phyloP scores from a whole-genome alignment of 2,888 invertebrate genomes.

The Parelbella ahira region DNA sequence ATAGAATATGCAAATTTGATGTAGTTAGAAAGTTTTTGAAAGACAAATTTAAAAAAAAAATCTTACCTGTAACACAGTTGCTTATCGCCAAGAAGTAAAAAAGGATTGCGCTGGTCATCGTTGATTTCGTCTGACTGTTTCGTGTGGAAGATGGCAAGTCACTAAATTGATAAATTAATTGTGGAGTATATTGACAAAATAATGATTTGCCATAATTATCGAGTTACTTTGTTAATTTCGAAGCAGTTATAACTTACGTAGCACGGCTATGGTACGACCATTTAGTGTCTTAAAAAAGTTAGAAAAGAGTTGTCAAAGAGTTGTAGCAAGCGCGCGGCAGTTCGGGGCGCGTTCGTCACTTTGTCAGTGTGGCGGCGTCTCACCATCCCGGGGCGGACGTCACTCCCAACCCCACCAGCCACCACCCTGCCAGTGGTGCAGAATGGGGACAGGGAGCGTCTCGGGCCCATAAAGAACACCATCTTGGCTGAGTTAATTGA shows the following conservation, averaged over 20 bases:
- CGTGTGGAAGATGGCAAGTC: neutral
- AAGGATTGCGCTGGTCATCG: slow-evolving; percentile 1
- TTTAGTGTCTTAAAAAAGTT: slow-evolving; percentile 4
- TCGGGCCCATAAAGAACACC: slow-evolving; percentile 70
- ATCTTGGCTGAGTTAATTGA: slow-evolving; percentile 70
- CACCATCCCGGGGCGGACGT: slow-evolving; percentile 8
- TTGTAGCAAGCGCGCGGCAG: slow-evolving; percentile 29
- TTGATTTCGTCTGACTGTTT: neutral
- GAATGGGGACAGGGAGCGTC: slow-evolving; percentile 76
- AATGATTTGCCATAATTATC: neutral
- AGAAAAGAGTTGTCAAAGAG: slow-evolving; percentile 25
- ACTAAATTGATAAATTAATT: slow-evolving; percentile 5
- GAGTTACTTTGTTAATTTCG: no score
- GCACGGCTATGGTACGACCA: no score
- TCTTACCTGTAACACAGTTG: slow-evolving; percentile 15
- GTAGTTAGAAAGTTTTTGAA: no score
- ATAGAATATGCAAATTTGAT: no score
- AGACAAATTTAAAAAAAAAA: no score
- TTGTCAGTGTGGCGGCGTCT: slow-evolving; percentile 44
- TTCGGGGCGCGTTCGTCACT: slow-evolving; percentile 47
- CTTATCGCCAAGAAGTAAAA: slow-evolving; percentile 2
- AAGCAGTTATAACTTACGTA: neutral
- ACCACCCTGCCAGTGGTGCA: slow-evolving; percentile 57
- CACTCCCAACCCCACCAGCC: slow-evolving; percentile 34
- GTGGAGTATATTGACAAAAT: neutral